Conservation (phyloP, 2,113 vertebrate genomes). For the Cricetomys ansorgei region DNA sequence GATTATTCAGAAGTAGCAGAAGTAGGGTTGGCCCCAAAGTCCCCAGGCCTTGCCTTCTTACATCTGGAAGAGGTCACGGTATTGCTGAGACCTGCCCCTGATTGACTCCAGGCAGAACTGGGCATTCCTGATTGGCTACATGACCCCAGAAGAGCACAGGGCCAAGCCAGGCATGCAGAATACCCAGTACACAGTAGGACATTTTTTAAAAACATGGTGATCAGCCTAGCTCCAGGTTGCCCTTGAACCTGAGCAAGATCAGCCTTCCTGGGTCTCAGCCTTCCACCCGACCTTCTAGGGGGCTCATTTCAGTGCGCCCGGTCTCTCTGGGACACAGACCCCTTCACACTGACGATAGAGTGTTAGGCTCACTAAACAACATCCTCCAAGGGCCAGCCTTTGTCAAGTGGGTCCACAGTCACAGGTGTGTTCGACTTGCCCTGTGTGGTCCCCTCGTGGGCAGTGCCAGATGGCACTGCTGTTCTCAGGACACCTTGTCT, state of each 20-base stretch:
- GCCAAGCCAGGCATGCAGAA: neutral
- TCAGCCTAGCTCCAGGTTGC: neutral
- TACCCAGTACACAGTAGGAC: neutral
- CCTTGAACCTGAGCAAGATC: neutral
- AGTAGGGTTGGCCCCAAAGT: neutral
- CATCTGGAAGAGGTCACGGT: neutral
- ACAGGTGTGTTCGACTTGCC: neutral
- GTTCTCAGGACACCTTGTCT: neutral
- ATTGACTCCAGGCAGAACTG: accelerated
- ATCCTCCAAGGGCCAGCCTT: neutral
- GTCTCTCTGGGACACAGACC: neutral
- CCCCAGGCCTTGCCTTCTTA: neutral
- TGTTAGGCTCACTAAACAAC: neutral
- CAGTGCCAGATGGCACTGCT: neutral
- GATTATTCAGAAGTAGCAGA: neutral
- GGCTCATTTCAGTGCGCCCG: neutral
- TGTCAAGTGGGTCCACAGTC: neutral
- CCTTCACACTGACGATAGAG: neutral
- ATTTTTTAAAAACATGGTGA: neutral
- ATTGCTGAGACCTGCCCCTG: neutral
- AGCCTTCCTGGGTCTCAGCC: neutral
- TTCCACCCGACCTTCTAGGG: neutral
- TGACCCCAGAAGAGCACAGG: neutral
- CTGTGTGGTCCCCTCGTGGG: neutral
- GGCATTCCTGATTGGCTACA: neutral